Evolutionary conservation across 2,888 invertebrate species (phyloP).

Genomic region (Andrena bucephala): DNA sequence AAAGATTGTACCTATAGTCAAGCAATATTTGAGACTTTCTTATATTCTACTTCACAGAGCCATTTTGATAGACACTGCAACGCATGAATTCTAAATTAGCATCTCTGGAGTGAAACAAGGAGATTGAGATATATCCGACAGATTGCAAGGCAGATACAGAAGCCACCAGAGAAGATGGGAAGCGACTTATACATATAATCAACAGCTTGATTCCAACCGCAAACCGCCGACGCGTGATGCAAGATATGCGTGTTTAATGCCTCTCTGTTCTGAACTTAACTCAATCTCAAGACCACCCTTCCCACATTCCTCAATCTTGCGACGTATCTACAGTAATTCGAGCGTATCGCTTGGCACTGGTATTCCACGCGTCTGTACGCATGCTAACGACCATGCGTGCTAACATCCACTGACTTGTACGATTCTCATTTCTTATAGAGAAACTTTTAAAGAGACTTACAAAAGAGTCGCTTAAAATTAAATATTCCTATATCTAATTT

Average conservation of each 20-base stretch:
- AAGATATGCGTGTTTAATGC: constrained; percentile 60
- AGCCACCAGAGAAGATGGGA: constrained; percentile 50
- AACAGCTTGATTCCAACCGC: constrained; percentile 67
- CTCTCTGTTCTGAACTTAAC: constrained; percentile 62
- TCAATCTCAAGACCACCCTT: constrained; percentile 50
- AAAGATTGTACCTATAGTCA: too few species aligned
- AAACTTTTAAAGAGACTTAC: too few species aligned
- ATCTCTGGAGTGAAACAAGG: too few species aligned
- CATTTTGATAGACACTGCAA: too few species aligned
- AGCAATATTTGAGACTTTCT: too few species aligned
- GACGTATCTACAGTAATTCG: constrained; percentile 16
- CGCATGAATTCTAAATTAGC: too few species aligned
- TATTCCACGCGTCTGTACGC: constrained; percentile 24
- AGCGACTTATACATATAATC: constrained; percentile 68
- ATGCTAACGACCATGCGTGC: neutral
- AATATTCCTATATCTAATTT: too few species aligned
- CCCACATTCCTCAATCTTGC: constrained; percentile 16
- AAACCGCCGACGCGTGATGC: constrained; percentile 48
- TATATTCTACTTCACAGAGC: too few species aligned
- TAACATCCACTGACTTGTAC: neutral
- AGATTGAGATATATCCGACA: neutral
- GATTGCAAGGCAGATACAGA: neutral
- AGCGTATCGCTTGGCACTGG: constrained; percentile 39
- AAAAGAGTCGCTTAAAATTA: too few species aligned
- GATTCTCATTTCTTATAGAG: neutral